Percentiles rank a stretch among this genome's conserved stretches.
Evolutionary conservation across 1,140 invertebrate genomes (phyloP).

Genomic region (Diabrotica virgifera): DNA sequence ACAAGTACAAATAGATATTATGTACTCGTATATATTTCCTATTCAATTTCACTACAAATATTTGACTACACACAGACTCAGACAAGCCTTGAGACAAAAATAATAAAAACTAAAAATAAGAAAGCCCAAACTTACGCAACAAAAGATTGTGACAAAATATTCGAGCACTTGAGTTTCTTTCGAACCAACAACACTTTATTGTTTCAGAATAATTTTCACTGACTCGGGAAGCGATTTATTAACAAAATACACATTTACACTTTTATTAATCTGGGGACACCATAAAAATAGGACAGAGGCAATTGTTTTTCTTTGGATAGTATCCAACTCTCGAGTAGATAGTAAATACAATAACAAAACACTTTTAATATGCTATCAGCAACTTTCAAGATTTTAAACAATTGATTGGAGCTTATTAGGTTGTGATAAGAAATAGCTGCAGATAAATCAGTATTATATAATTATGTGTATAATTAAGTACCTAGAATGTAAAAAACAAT

Average conservation of each 20-base stretch:
- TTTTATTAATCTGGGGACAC: neutral
- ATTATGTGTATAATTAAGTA: too few species aligned
- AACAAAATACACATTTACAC: constrained; percentile 1
- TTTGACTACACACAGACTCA: neutral
- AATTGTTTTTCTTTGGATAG: constrained; percentile 13
- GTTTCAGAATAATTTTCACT: neutral
- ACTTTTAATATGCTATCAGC: constrained; percentile 4
- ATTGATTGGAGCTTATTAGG: neutral
- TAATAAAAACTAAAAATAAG: neutral
- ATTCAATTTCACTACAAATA: too few species aligned
- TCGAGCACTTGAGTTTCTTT: neutral
- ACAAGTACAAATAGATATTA: too few species aligned
- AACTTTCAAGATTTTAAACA: neutral
- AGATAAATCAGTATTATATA: too few species aligned
- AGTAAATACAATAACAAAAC: constrained; percentile 6
- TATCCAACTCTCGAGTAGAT: constrained; percentile 7
- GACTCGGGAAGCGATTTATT: neutral
- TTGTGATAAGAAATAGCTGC: too few species aligned
- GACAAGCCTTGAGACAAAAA: neutral
- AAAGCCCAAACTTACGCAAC: neutral
- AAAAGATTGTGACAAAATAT: neutral
- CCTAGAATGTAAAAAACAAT: too few species aligned
- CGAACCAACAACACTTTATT: neutral
- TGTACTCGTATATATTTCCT: too few species aligned
- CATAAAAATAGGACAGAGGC: constrained; percentile 15